Percentiles rank a stretch among this genome's conserved stretches.
phyloP scores from a whole-genome alignment of 2,113 vertebrate genomes.

The Cheirogaleus medius region DNA sequence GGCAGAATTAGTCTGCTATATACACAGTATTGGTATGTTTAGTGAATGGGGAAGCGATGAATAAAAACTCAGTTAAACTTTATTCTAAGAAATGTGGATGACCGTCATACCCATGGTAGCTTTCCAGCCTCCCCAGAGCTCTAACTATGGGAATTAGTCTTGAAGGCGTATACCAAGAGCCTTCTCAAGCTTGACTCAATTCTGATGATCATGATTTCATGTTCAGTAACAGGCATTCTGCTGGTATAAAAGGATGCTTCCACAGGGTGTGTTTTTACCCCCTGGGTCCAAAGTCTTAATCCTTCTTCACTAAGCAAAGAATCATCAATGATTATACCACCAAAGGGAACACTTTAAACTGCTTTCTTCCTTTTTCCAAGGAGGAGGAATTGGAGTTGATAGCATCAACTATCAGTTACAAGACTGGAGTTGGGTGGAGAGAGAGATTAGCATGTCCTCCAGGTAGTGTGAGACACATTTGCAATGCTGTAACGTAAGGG shows the following conservation, averaged over 20 bases:
- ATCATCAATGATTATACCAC: constrained; percentile 13
- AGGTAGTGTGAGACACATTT: background rate
- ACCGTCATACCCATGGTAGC: background rate
- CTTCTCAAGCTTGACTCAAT: constrained; percentile 58
- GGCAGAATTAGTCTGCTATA: background rate
- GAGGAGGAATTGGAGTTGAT: background rate
- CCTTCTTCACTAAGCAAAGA: constrained; percentile 39
- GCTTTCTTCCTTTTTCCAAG: background rate
- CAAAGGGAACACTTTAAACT: background rate
- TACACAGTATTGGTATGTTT: background rate
- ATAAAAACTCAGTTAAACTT: background rate
- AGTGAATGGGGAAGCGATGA: background rate
- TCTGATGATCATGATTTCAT: background rate
- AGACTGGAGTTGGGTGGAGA: background rate
- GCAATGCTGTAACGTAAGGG: background rate
- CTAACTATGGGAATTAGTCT: background rate
- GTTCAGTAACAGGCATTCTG: background rate
- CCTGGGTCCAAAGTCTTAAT: background rate
- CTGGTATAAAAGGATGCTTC: background rate
- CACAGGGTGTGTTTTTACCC: constrained; percentile 21
- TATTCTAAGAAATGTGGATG: background rate
- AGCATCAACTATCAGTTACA: background rate
- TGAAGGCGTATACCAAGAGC: background rate
- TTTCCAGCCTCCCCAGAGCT: background rate
- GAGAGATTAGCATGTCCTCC: background rate